phyloP scores from a whole-genome alignment of 2,888 invertebrate genomes.

The Protophormia terraenovae region DNA sequence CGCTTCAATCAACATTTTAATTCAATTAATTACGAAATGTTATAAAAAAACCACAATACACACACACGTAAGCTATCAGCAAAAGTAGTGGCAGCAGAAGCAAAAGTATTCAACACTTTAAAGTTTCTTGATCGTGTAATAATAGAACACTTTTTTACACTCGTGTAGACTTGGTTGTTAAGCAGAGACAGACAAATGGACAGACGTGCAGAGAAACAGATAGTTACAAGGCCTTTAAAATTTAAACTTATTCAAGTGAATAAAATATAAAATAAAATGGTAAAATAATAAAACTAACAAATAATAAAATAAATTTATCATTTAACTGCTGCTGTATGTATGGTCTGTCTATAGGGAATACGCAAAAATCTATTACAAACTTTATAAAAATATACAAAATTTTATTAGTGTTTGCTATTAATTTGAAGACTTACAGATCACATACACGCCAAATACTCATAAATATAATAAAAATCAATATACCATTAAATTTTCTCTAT shows the following conservation, averaged over 20 bases:
- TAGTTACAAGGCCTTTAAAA: slow-evolving; percentile 53
- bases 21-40: slow-evolving; percentile 76
- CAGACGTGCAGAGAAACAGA: background rate
- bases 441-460: slow-evolving; percentile 26
- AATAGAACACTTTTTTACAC: slow-evolving; percentile 8
- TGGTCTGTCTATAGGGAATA: slow-evolving; percentile 24
- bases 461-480: slow-evolving; percentile 42
- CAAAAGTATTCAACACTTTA: slow-evolving; percentile 7
- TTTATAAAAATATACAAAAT: background rate
- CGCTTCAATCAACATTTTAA: slow-evolving; percentile 77
- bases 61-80: background rate
- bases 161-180: background rate
- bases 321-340: slow-evolving; percentile 44
- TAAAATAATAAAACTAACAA: background rate
- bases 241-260: slow-evolving; percentile 44
- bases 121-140: slow-evolving; percentile 17
- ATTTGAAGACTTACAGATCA: slow-evolving; percentile 33
- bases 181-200: background rate
- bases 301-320: slow-evolving; percentile 24
- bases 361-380: slow-evolving; percentile 31
- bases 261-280: background rate
- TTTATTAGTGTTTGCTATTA: slow-evolving; percentile 25
- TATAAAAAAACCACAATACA: slow-evolving; percentile 21
- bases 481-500: slow-evolving; percentile 41
- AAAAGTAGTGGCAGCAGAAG: slow-evolving; percentile 8